Base-by-base conservation (phyloP, 2,797 vertebrate species). In the Acipenser ruthenus region DNA sequence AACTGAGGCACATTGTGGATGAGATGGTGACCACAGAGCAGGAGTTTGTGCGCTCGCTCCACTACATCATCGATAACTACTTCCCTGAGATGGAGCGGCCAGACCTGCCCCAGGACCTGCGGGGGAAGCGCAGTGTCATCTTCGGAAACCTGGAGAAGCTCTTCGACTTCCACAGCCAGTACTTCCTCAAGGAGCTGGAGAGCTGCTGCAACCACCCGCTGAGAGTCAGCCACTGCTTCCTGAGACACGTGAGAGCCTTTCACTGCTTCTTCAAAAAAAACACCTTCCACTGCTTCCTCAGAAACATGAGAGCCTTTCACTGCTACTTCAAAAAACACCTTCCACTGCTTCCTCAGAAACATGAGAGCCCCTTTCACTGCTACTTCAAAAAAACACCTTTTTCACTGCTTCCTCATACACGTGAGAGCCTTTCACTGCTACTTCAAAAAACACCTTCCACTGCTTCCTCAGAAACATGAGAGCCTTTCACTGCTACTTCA, bases 101-200 rank as follows among this genome's bases (percentile, higher is more conserved):
- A 0, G 94, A 96, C 80, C 88, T 97, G 1, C 96, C 96, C 0
- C 94, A 97, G 86, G 94, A 95, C 80, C 92, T 99, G 67, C 79
- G 96, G 0, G 96, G 96, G 0, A 94, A 97, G 67, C 91, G 93
- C 8, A 88, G 88, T 0, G 85, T 94, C 62, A 88, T 98, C 13
- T 99, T 99, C 10, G 95, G 96, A 3, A 99, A 99, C 84, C 83
- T 98, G 81, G 94, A 98, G 86, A 97, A 97, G 13, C 88, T 99
- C 51, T 86, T 92, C 0, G 93, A 95, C 78, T 98, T 99, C 78
- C 96, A 99, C 82, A 90, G 83, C 65, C 93, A 96, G 72, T 97
- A 95, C 79, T 98, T 99, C 85, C 84, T 97, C 6, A 83, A 84
- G 60, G 96, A 99, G 80, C 88, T 99, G 8, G 96, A 98, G 84